These are phyloP conservation scores for Paguma larvata DNA, from an alignment of 2,797 vertebrate species.

Conservation along the genomic window DNA sequence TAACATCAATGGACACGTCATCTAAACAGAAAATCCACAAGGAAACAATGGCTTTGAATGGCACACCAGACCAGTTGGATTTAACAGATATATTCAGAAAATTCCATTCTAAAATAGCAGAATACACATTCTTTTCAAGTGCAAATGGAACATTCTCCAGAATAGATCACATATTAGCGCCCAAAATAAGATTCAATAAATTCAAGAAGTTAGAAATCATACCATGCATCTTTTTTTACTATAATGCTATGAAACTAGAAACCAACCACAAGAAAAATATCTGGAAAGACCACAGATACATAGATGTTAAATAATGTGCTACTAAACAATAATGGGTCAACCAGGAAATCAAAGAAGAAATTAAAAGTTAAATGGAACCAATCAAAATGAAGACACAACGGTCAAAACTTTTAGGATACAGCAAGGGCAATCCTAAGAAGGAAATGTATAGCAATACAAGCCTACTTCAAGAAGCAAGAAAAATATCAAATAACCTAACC, in stretches of 20 bases:
- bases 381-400: neutral
- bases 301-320: neutral
- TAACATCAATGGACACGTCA: neutral
- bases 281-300: neutral
- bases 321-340: neutral
- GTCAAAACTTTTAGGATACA: neutral
- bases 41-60: neutral
- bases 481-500: neutral
- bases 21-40: neutral
- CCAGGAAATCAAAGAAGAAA: neutral
- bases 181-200: neutral
- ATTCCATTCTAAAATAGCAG: neutral
- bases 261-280: neutral
- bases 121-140: neutral
- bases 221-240: neutral
- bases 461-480: neutral
- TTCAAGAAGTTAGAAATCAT: neutral
- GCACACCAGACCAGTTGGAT: neutral
- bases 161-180: neutral
- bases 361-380: neutral
- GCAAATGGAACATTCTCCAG: neutral
- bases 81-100: neutral
- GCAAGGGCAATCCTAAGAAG: neutral
- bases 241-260: neutral
- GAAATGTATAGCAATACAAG: neutral